phyloP scores from a whole-genome alignment of 2,888 invertebrate genomes.

The Volucella zonaria region DNA sequence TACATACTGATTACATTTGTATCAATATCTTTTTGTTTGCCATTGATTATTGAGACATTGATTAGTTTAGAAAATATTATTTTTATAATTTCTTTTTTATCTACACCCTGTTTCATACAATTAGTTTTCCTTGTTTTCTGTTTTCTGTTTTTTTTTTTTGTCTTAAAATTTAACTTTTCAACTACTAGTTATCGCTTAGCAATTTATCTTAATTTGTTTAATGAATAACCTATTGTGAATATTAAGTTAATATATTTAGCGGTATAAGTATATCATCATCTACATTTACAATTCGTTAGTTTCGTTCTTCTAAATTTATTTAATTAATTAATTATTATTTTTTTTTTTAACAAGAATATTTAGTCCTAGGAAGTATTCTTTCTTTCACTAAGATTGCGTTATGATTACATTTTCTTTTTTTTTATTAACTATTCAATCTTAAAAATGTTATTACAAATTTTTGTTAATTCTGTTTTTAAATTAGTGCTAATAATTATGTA shows the following conservation, averaged over 20 bases:
- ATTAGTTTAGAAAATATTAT: constrained; percentile 10
- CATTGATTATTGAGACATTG: no score
- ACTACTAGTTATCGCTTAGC: constrained; percentile 17
- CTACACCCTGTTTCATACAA: constrained; percentile 64
- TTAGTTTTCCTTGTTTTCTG: neutral
- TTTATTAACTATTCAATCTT: neutral
- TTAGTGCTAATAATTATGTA: constrained; percentile 21
- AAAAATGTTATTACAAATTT: constrained; percentile 13
- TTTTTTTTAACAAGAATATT: neutral
- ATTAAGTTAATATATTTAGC: constrained; percentile 18
- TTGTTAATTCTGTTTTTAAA: neutral
- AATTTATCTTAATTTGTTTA: neutral
- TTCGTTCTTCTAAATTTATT: constrained; percentile 38
- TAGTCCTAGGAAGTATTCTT: constrained; percentile 13
- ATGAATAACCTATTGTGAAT: neutral
- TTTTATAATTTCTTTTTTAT: constrained; percentile 34
- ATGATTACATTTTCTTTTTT: neutral
- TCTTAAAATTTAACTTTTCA: neutral
- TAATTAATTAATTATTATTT: constrained; percentile 2
- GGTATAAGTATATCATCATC: constrained; percentile 20
- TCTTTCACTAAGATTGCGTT: constrained; percentile 14
- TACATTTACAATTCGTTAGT: constrained; percentile 70
- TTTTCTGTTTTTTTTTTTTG: constrained; percentile 7
- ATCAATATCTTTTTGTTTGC: no score
- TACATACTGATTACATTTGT: no score